These are phyloP conservation scores for Lepidotrigona ventralis DNA, from an alignment of 1,140 invertebrate genomes.

Conservation along the genomic window DNA sequence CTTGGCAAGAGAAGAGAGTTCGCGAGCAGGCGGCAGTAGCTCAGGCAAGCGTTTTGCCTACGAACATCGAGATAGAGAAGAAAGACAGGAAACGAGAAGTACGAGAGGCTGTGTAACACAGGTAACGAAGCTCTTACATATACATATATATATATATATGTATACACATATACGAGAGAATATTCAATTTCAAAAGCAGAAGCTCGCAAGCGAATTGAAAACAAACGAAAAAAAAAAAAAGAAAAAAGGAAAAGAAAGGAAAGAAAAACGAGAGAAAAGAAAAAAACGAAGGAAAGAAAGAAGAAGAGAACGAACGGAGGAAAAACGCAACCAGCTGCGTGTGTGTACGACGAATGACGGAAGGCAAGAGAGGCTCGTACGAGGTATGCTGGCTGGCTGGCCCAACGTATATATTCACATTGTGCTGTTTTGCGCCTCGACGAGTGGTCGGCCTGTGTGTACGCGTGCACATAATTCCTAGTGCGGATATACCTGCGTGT, in stretches of 20 bases:
- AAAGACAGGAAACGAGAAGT: not conserved
- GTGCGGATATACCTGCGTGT: constrained; percentile 28
- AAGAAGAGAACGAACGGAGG: not conserved
- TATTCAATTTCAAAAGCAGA: constrained; percentile 58
- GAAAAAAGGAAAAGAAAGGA: not conserved
- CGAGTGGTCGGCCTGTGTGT: constrained; percentile 48
- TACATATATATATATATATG: too few relatives aligned
- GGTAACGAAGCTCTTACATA: constrained; percentile 26
- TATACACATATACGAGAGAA: constrained; percentile 25
- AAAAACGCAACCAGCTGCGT: constrained; percentile 31
- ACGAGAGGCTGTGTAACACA: not conserved
- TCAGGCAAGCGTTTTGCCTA: constrained; percentile 34
- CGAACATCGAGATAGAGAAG: constrained; percentile 24
- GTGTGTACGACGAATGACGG: constrained; percentile 53
- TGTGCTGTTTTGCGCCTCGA: constrained; percentile 48
- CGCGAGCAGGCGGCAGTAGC: constrained; percentile 15
- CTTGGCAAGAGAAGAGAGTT: constrained; percentile 19
- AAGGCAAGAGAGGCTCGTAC: constrained; percentile 54
- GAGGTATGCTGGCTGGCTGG: constrained; percentile 27
- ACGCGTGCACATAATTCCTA: constrained; percentile 43
- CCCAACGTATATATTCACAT: constrained; percentile 23
- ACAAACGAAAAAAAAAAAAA: constrained; percentile 9
- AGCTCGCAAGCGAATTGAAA: constrained; percentile 57
- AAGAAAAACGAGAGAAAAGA: not conserved
- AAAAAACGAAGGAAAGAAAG: too few relatives aligned